Conservation (phyloP, 1,140 invertebrate species). For the Venustaconcha ellipsiformis region DNA sequence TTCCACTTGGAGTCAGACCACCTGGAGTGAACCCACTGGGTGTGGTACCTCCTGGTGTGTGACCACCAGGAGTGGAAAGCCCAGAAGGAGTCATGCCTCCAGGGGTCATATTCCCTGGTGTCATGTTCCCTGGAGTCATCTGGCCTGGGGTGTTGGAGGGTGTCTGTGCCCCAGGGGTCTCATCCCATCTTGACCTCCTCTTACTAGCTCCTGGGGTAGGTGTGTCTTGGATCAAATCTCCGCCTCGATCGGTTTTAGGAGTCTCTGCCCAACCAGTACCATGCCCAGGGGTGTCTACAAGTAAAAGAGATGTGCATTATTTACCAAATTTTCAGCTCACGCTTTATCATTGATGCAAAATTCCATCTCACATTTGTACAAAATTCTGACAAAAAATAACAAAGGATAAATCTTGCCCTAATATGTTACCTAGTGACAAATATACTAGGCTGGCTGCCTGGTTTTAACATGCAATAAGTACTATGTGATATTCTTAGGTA, state of each 20-base stretch:
- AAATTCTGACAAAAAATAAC: no score
- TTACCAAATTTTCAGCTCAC: no score
- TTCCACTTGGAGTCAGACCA: conserved; percentile 65
- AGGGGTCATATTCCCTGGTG: conserved; percentile 52
- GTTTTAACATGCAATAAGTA: no score
- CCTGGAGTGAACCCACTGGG: conserved; percentile 74
- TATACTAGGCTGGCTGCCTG: no score
- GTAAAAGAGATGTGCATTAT: conserved; percentile 6
- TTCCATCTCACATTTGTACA: no score
- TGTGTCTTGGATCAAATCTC: conserved; percentile 66
- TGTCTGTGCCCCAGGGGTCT: conserved; percentile 78
- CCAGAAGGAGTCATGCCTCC: conserved; percentile 77
- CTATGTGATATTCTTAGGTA: no score
- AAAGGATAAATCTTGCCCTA: no score
- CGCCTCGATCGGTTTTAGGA: conserved; percentile 88
- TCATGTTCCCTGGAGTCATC: conserved; percentile 54
- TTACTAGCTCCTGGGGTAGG: conserved; percentile 91
- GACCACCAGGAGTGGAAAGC: conserved; percentile 44
- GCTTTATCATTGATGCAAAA: no score
- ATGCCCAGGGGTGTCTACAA: conserved; percentile 91
- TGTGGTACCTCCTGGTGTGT: conserved; percentile 69
- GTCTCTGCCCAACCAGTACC: conserved; percentile 96
- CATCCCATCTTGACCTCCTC: conserved; percentile 94
- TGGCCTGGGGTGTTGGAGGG: conserved; percentile 56
- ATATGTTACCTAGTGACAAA: no score